Evolutionary conservation across 2,797 vertebrate species (phyloP).

Genomic region (Hydrophis major): DNA sequence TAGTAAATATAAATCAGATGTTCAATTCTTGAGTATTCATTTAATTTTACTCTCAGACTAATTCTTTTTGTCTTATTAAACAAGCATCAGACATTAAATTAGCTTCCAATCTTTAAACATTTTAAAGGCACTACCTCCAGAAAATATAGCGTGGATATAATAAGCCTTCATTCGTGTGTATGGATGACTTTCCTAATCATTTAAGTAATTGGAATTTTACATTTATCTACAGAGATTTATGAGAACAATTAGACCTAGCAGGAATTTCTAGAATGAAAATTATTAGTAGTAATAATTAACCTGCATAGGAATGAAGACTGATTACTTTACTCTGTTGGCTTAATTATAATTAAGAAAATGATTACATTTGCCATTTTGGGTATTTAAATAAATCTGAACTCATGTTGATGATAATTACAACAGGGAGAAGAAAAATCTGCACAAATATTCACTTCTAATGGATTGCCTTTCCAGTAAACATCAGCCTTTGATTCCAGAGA

Average conservation of each 20-base stretch:
- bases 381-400: conserved; percentile 49
- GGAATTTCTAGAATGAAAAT: conserved; percentile 54
- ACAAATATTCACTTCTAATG: conserved; percentile 1
- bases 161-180: conserved; percentile 46
- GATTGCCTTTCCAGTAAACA: background rate
- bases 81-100: background rate
- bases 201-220: conserved; percentile 70
- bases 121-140: background rate
- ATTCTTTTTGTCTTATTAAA: background rate
- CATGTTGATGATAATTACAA: conserved; percentile 40
- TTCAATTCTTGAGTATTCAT: background rate
- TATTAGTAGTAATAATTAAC: conserved; percentile 69
- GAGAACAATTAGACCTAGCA: conserved; percentile 66
- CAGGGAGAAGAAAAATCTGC: background rate
- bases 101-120: background rate
- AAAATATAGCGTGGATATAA: background rate
- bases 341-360: conserved; percentile 48
- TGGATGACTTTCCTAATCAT: conserved; percentile 67
- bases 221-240: conserved; percentile 71
- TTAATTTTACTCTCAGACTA: background rate
- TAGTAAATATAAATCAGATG: background rate
- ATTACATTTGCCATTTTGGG: conserved; percentile 44
- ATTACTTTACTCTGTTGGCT: conserved; percentile 46
- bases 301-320: conserved; percentile 49
- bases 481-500: background rate